These are phyloP conservation scores for Scaptomyza hsui DNA, from an alignment of 1,140 invertebrate species.

Conservation along the genomic window DNA sequence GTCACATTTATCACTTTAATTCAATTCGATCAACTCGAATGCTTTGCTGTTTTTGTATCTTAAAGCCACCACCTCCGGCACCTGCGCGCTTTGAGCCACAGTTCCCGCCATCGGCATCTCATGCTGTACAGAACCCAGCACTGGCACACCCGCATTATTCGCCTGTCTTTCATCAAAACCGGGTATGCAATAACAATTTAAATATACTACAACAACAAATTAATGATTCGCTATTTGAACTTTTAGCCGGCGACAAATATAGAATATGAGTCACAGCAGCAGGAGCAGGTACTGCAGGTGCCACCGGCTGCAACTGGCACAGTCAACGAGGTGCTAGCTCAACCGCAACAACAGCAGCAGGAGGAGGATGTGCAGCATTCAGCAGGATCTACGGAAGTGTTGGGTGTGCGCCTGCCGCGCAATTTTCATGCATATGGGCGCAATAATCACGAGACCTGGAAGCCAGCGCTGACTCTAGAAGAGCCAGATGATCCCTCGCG, in stretches of 20 bases:
- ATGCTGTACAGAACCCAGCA: conserved; percentile 21
- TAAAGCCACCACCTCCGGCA: neutral
- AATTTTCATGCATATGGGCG: conserved; percentile 75
- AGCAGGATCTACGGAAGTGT: conserved; percentile 31
- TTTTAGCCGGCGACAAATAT: conserved; percentile 23
- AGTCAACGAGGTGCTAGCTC: conserved; percentile 9
- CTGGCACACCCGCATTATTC: conserved; percentile 24
- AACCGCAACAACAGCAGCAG: neutral
- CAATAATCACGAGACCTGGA: conserved; percentile 83
- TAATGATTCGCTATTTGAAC: neutral
- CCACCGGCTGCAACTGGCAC: neutral
- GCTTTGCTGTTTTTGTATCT: too few species aligned
- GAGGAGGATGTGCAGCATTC: neutral
- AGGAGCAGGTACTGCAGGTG: conserved; percentile 25
- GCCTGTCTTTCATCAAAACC: conserved; percentile 14
- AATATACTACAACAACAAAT: neutral
- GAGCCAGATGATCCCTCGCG: conserved; percentile 79
- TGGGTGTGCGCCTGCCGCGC: conserved; percentile 59
- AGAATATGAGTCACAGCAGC: conserved; percentile 23
- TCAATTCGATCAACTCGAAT: too few species aligned
- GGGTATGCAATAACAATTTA: conserved; percentile 11
- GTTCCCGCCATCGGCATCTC: conserved; percentile 5
- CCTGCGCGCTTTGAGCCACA: conserved; percentile 29
- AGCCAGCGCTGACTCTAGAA: conserved; percentile 76
- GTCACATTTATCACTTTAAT: too few species aligned